phyloP scores from a whole-genome alignment of 2,797 vertebrate species.

The Sebastes glaucus region DNA sequence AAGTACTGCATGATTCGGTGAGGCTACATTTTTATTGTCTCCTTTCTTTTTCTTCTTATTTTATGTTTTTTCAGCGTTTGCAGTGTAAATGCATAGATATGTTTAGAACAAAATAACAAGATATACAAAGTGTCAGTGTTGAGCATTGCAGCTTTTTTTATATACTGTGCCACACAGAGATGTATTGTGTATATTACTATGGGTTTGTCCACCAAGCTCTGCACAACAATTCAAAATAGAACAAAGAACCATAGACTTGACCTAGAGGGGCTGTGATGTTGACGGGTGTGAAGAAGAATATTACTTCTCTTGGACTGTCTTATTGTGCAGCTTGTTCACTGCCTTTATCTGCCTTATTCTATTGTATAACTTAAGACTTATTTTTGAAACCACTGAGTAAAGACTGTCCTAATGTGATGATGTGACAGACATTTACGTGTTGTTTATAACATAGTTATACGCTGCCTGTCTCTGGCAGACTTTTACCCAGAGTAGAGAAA shows the following conservation, averaged over 20 bases:
- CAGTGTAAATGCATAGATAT: not conserved
- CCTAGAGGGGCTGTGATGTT: not conserved
- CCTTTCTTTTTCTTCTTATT: not conserved
- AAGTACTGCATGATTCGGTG: not conserved
- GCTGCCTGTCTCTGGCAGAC: not conserved
- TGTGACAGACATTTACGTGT: not conserved
- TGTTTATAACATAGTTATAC: not conserved
- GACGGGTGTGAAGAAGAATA: not conserved
- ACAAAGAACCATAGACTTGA: not conserved
- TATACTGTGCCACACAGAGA: not conserved
- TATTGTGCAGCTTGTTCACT: not conserved
- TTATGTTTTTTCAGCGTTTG: not conserved
- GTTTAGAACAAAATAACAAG: not conserved
- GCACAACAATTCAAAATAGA: not conserved
- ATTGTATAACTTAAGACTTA: not conserved
- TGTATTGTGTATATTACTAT: not conserved
- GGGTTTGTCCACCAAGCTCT: not conserved
- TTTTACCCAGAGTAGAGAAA: not conserved
- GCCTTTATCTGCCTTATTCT: not conserved
- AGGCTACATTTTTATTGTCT: not conserved
- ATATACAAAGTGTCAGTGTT: not conserved
- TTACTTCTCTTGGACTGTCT: not conserved
- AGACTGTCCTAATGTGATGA: not conserved
- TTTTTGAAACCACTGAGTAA: not conserved
- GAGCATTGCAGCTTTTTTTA: not conserved